Conservation (phyloP, 2,888 invertebrate species). For the Papilio gigon region DNA sequence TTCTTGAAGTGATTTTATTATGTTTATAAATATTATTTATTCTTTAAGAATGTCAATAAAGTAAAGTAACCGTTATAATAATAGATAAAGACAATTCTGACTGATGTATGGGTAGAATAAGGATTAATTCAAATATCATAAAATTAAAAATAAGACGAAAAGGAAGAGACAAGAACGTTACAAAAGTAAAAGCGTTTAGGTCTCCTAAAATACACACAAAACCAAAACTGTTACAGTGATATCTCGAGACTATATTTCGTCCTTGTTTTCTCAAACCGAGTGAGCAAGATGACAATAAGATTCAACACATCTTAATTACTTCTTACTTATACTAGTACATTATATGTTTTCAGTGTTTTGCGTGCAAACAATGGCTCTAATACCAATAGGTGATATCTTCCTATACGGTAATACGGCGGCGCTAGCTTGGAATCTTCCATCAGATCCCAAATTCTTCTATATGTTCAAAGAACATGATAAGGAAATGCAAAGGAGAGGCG, state of each 20-base stretch:
- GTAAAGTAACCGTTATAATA: background rate
- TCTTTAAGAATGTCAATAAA: background rate
- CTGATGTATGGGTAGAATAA: too few relatives aligned
- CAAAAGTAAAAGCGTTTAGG: too few relatives aligned
- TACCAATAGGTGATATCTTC: constrained; percentile 83
- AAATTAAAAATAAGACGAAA: too few relatives aligned
- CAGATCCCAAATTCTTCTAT: constrained; percentile 72
- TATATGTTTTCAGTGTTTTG: constrained; percentile 82
- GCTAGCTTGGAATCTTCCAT: constrained; percentile 88
- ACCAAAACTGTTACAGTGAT: too few relatives aligned
- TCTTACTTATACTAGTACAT: background rate
- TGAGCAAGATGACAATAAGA: too few relatives aligned
- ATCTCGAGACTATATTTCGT: too few relatives aligned
- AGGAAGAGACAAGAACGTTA: too few relatives aligned
- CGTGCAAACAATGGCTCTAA: constrained; percentile 82
- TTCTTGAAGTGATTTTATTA: background rate
- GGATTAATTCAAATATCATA: too few relatives aligned
- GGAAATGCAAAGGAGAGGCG: constrained; percentile 59
- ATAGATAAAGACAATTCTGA: too few relatives aligned
- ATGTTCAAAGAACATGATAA: constrained; percentile 62
- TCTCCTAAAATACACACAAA: too few relatives aligned
- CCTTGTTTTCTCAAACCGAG: too few relatives aligned
- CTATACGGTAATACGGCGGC: constrained; percentile 88
- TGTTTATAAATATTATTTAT: background rate
- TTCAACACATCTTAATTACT: too few relatives aligned